Percentiles rank a stretch among this genome's conserved stretches.
phyloP scores from a whole-genome alignment of 2,888 invertebrate genomes.

The Chrysolina oricalcia region DNA sequence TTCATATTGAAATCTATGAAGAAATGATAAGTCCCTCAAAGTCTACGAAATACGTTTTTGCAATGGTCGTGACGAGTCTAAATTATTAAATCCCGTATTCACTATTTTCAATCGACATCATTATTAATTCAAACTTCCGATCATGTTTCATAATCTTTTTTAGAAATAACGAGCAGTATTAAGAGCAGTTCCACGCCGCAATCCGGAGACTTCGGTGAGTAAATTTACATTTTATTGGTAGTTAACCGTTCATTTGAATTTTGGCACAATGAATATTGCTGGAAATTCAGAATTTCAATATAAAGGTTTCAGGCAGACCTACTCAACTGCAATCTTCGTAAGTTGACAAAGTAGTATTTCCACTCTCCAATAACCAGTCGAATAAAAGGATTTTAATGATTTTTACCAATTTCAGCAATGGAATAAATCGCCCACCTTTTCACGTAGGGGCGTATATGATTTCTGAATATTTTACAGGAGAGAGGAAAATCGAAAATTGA shows the following conservation, averaged over 20 bases:
- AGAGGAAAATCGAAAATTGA: no score
- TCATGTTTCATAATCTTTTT: constrained; percentile 34
- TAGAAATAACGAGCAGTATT: constrained; percentile 60
- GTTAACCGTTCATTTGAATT: constrained; percentile 4
- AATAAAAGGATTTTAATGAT: background rate
- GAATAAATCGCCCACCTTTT: no score
- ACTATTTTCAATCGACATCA: no score
- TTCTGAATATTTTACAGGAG: no score
- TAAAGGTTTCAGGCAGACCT: background rate
- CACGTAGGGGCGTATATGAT: no score
- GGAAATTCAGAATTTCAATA: background rate
- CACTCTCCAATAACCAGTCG: background rate
- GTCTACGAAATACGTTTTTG: no score
- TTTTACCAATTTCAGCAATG: background rate
- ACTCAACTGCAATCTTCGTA: background rate
- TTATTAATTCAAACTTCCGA: background rate
- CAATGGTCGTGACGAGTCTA: no score
- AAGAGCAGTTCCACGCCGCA: constrained; percentile 50
- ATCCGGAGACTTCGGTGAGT: constrained; percentile 56
- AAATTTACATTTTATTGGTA: constrained; percentile 16
- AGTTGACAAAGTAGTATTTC: background rate
- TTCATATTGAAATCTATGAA: no score
- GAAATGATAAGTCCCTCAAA: no score
- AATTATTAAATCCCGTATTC: no score
- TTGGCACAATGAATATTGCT: background rate